A percentile compares a stretch with the other conserved stretches of the same genome.
Conservation (phyloP, 2,888 invertebrate species). For the Zootermopsis nevadensis region DNA sequence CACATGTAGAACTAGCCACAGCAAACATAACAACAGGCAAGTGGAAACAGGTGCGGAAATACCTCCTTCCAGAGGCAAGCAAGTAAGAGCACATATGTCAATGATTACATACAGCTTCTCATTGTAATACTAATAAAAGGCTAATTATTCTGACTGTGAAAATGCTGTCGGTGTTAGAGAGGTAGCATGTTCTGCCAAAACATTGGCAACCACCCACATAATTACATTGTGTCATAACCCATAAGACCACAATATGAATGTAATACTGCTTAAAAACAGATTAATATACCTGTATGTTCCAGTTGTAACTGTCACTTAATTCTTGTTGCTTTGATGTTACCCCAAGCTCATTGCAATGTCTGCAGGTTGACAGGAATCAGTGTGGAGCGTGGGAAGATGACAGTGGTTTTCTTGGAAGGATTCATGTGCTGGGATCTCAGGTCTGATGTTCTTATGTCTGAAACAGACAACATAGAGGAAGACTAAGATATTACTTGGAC, state of each 20-base stretch:
- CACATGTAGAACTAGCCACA: background rate
- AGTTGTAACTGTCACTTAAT: background rate
- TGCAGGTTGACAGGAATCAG: background rate
- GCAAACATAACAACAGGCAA: constrained; percentile 2
- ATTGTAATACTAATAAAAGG: too few species aligned
- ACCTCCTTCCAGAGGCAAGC: background rate
- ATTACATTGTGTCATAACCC: too few species aligned
- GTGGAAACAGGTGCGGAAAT: background rate
- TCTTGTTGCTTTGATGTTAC: background rate
- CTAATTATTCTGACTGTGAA: too few species aligned
- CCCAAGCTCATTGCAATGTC: background rate
- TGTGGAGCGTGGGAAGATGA: background rate
- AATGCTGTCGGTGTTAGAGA: too few species aligned
- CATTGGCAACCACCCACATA: too few species aligned
- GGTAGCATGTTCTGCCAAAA: too few species aligned
- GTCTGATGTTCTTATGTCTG: background rate
- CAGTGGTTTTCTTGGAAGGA: background rate
- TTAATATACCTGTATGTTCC: background rate
- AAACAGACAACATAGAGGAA: background rate
- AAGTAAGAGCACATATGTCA: background rate
- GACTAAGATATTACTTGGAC: background rate
- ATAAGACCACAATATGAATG: too few species aligned
- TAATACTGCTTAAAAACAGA: background rate
- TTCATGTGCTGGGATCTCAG: constrained; percentile 5
- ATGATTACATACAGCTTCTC: background rate